Evolutionary conservation across 2,888 invertebrate species (phyloP).

Genomic region (Odontocolon sp.): DNA sequence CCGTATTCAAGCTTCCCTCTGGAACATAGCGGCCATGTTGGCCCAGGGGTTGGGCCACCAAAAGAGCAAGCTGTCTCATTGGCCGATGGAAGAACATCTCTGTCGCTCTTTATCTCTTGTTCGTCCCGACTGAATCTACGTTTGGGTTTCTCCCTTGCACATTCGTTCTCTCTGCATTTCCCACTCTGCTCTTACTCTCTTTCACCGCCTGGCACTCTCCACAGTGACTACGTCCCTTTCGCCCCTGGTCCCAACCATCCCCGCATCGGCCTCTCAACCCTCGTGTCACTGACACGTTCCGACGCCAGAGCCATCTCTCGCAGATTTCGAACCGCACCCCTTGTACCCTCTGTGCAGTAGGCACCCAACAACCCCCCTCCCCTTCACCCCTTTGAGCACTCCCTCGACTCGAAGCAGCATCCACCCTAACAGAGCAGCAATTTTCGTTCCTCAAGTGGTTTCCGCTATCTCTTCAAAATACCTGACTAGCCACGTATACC

Average conservation of each 20-base stretch:
- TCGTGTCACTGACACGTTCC: constrained; percentile 40
- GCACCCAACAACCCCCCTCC: neutral
- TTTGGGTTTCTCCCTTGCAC: constrained; percentile 23
- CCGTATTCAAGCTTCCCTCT: constrained; percentile 74
- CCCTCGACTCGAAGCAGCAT: neutral
- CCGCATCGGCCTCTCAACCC: constrained; percentile 3
- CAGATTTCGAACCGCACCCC: constrained; percentile 37
- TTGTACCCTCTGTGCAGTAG: constrained; percentile 16
- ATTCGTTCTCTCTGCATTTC: constrained; percentile 2
- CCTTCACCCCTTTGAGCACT: neutral
- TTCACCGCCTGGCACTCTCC: constrained; percentile 23
- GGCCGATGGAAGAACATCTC: constrained; percentile 67
- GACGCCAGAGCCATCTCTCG: constrained; percentile 57
- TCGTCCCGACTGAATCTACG: constrained; percentile 43
- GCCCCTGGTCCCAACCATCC: constrained; percentile 17
- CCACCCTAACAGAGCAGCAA: constrained; percentile 34
- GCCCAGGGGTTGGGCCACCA: constrained; percentile 78
- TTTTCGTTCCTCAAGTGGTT: constrained; percentile 40
- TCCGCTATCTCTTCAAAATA: constrained; percentile 28
- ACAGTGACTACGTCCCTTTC: constrained; percentile 27
- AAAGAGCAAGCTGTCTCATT: constrained; percentile 78
- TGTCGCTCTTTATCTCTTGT: constrained; percentile 59
- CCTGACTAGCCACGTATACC: constrained; percentile 32
- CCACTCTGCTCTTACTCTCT: constrained; percentile 26
- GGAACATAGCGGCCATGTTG: constrained; percentile 78